These are phyloP conservation scores for Pedicia rivosa DNA, from an alignment of 2,888 invertebrate species.

Conservation along the genomic window DNA sequence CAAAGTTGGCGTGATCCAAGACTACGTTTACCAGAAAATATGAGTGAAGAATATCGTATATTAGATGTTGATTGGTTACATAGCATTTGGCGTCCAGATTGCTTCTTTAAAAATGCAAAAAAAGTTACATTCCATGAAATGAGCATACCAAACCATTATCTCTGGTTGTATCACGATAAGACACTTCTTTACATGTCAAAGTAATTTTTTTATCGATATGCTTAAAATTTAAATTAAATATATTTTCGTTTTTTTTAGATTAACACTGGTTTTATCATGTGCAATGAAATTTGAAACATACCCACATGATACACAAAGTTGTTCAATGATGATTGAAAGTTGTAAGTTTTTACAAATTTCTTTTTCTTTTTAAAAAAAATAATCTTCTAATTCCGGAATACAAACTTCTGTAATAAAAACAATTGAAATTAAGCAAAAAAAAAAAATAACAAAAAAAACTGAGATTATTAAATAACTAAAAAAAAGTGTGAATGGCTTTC, in stretches of 20 bases:
- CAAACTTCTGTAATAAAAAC: no score
- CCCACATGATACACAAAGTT: slow-evolving; percentile 87
- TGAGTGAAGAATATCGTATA: slow-evolving; percentile 83
- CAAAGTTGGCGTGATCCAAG: slow-evolving; percentile 87
- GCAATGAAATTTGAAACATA: slow-evolving; percentile 91
- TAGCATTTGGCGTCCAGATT: slow-evolving; percentile 83
- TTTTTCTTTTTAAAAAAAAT: no score
- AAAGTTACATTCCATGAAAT: slow-evolving; percentile 89
- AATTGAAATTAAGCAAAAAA: no score
- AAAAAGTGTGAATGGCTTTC: no score
- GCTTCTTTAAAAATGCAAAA: slow-evolving; percentile 88
- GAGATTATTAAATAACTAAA: no score
- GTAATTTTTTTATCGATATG: slow-evolving; percentile 35
- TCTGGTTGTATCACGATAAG: slow-evolving; percentile 85
- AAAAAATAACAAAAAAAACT: no score
- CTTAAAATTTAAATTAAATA: slow-evolving; percentile 1
- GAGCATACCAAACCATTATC: slow-evolving; percentile 86
- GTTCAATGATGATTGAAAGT: slow-evolving; percentile 89
- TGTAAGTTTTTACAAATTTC: slow-evolving; percentile 51
- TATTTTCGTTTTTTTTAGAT: slow-evolving; percentile 34
- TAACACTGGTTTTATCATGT: slow-evolving; percentile 78
- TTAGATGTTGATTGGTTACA: slow-evolving; percentile 81
- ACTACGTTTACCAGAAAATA: slow-evolving; percentile 76
- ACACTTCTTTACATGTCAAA: slow-evolving; percentile 85
- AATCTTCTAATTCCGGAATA: no score